These are phyloP conservation scores for Glyphotaelius pellucidus DNA, from an alignment of 2,888 invertebrate species.

Conservation along the genomic window DNA sequence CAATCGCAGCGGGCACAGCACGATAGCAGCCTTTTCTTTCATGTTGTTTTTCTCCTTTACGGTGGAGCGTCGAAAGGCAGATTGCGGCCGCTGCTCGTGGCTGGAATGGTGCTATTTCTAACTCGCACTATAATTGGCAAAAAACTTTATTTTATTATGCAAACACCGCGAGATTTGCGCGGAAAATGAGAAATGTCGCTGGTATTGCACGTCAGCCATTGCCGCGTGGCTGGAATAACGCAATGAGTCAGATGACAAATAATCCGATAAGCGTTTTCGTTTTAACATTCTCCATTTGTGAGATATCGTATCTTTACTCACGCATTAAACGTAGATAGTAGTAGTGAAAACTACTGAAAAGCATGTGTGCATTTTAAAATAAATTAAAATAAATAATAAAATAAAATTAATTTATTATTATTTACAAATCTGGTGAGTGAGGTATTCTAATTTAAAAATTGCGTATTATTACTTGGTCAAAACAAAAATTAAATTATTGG, in stretches of 20 bases:
- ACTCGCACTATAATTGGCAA: not conserved
- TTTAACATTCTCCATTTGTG: not conserved
- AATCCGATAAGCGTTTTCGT: not conserved
- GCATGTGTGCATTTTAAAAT: not conserved
- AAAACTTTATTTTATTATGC: not conserved
- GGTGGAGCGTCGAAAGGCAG: not conserved
- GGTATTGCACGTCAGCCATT: not conserved
- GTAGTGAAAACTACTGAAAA: not conserved
- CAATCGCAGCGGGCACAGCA: not conserved
- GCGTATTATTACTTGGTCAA: no score
- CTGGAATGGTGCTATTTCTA: not conserved
- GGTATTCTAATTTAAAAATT: no score
- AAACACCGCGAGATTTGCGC: not conserved
- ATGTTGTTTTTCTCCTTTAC: not conserved
- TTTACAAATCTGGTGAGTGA: no score
- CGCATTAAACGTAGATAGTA: not conserved
- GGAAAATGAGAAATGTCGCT: not conserved
- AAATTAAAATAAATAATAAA: not conserved
- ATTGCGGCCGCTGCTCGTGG: not conserved
- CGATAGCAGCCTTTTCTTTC: not conserved
- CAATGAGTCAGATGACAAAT: not conserved
- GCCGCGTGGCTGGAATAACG: not conserved
- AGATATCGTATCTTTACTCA: not conserved
- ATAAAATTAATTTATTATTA: not conserved
- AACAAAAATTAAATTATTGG: no score